Evolutionary conservation across 2,113 vertebrate species (phyloP), one percentile per base, ranked within the genome.

Genomic region (Sceloporus undulatus): DNA sequence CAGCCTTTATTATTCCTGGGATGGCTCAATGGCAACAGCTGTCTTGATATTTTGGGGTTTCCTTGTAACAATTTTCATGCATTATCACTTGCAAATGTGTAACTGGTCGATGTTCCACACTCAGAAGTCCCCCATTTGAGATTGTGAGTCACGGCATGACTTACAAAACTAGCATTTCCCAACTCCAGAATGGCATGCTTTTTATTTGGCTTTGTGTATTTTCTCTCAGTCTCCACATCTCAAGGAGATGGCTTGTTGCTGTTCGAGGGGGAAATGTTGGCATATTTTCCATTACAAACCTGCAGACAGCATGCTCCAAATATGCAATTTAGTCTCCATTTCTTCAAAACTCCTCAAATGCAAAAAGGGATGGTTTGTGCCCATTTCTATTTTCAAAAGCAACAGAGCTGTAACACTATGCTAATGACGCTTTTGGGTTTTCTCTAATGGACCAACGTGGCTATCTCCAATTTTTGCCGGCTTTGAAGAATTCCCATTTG

Each of bases 401-500:
- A 52, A 29, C 81, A 68, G 65, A 0, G 52, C 40, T 11, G n/a
- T 71, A n/a, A n/a, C 21, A 70, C 40, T 42, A 54, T 29, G 11
- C 18, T 14, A 25, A 81, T 81, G 48, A 82, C 29, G 81, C 81
- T 42, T 82, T 27, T 9, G 65, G n/a, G 29, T 82, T 59, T 82
- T 16, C 18, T 40, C 23, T 82, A 82, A 82, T 83, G 66, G 82
- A n/a, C 13, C 40, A 19, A 83, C 40, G n/a, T 13, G 48, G 13
- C 25, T 48, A 83, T 18, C 40, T 52, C 42, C 66, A 83, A 52
- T 83, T 83, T 68, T 83, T 29, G 40, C 40, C 7, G 48, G 65
- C 40, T 83, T 70, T 52, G 82, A 83, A 83, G 66, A 70, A 83
- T 83, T 83, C 19, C 82, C 27, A 48, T 48, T 66, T 82, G 40